Evolutionary conservation across 2,888 invertebrate species (phyloP), one percentile per base, ranked within the genome.

Genomic region (Chaitophorus viminalis): DNA sequence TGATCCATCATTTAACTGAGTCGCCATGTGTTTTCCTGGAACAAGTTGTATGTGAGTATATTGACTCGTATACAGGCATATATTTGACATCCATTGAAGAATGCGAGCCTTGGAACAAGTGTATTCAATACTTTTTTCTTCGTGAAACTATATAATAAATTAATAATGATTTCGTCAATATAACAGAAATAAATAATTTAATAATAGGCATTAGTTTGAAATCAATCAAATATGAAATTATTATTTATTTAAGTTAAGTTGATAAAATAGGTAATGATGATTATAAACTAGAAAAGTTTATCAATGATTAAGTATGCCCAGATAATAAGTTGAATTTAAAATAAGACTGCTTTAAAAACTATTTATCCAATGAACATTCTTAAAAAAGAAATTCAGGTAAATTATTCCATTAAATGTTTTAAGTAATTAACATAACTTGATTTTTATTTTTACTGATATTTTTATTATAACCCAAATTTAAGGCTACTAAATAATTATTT

Each of bases 1-100:
- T 31, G 86, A 65, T 54, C 86, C 86, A 39, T 87, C 60, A 31
- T 14, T 60, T 31, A 87, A 31, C 31, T 14, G 1, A 79, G 60
- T 0, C 25, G 87, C 65, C 2, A 33, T 5, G 46, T 87, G 79
- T n/a, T 11, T 72, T 1, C 87, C 87, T 18, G 87, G 81, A 11
- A 39, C 17, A 72, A 87, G n/a, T 2, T 17, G 3, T 31, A 87
- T 25, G 8, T 0, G 11, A 39, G 0, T 18, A 74, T 25, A 46
- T 0, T n/a, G 3, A 60, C 29, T 0, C 9, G 81, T 14, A 65
- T 74, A 6, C 0, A 4, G 17, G 31, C 87, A 87, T 17, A 87
- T 81, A 46, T 87, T 87, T 60, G 87, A 87, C 81, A 87, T 65
- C 81, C 87, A 87, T 33, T 81, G 87, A 25, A 87, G 3, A 72